phyloP scores from a whole-genome alignment of 2,888 invertebrate genomes.

The Sialis fuliginosa region DNA sequence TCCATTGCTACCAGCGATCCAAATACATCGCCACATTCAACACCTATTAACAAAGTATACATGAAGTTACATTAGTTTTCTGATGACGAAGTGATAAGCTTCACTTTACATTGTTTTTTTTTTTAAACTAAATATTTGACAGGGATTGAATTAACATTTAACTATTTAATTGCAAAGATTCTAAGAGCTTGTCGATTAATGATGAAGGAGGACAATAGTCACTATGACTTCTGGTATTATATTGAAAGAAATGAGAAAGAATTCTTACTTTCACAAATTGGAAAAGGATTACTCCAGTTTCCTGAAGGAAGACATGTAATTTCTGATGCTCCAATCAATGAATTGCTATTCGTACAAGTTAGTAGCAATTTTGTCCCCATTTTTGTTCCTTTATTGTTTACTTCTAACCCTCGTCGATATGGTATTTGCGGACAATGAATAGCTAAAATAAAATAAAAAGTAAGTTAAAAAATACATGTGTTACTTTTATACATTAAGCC shows the following conservation, averaged over 20 bases:
- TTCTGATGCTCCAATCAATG: constrained; percentile 56
- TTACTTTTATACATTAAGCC: not conserved
- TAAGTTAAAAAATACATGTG: not conserved
- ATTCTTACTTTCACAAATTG: constrained; percentile 61
- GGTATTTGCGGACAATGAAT: constrained; percentile 67
- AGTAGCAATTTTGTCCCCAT: constrained; percentile 57
- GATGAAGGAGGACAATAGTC: not conserved
- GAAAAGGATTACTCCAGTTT: constrained; percentile 70
- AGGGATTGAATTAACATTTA: too few species aligned
- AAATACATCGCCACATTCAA: constrained; percentile 64
- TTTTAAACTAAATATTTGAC: too few species aligned
- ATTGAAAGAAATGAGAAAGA: not conserved
- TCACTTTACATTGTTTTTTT: too few species aligned
- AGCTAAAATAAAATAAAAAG: constrained; percentile 22
- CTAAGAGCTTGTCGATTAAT: not conserved
- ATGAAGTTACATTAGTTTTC: not conserved
- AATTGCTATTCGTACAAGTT: constrained; percentile 64
- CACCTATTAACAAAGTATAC: constrained; percentile 28
- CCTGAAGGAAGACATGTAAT: constrained; percentile 65
- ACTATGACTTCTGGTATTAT: not conserved
- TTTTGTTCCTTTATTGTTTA: constrained; percentile 51
- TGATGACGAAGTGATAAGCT: too few species aligned
- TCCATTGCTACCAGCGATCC: constrained; percentile 20
- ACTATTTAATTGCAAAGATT: not conserved
- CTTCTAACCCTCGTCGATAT: constrained; percentile 51